A percentile compares a stretch with the other conserved stretches of the same genome.
Evolutionary conservation across 2,888 invertebrate genomes (phyloP).

Genomic region (Loripinus fragilis): DNA sequence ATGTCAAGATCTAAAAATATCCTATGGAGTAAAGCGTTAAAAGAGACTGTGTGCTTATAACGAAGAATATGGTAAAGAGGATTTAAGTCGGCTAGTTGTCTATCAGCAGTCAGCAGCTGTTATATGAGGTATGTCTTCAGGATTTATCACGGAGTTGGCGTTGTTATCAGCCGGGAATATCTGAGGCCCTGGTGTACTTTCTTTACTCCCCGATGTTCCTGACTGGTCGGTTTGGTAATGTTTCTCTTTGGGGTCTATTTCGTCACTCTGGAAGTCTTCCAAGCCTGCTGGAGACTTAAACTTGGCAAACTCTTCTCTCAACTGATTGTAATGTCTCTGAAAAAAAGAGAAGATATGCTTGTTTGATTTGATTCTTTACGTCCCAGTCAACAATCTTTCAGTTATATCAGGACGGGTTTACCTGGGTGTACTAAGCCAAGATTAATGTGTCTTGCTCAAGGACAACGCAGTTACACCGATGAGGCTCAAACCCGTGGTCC

Average conservation of each 20-base stretch:
- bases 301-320: constrained; percentile 94
- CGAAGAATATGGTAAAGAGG: too few relatives aligned
- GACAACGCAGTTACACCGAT: too few relatives aligned
- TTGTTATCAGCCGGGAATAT: constrained; percentile 49
- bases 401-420: too few relatives aligned
- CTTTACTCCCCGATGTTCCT: constrained; percentile 41
- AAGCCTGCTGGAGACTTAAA: constrained; percentile 88
- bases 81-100: too few relatives aligned
- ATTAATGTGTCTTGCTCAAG: too few relatives aligned
- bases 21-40: too few relatives aligned
- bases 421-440: too few relatives aligned
- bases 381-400: too few relatives aligned
- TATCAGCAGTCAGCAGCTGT: constrained; percentile 16
- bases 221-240: constrained; percentile 72
- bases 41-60: too few relatives aligned
- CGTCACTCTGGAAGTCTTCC: constrained; percentile 64
- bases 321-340: constrained; percentile 91
- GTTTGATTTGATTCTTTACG: too few relatives aligned
- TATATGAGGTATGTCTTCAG: constrained; percentile 17
- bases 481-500: too few relatives aligned
- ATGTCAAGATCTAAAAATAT: too few relatives aligned
- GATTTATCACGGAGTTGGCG: constrained; percentile 48
- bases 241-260: constrained; percentile 72
- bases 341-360: constrained; percentile 72
- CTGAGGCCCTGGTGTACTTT: constrained; percentile 21